phyloP scores from a whole-genome alignment of 2,888 invertebrate genomes.

The Sisyra nigra region DNA sequence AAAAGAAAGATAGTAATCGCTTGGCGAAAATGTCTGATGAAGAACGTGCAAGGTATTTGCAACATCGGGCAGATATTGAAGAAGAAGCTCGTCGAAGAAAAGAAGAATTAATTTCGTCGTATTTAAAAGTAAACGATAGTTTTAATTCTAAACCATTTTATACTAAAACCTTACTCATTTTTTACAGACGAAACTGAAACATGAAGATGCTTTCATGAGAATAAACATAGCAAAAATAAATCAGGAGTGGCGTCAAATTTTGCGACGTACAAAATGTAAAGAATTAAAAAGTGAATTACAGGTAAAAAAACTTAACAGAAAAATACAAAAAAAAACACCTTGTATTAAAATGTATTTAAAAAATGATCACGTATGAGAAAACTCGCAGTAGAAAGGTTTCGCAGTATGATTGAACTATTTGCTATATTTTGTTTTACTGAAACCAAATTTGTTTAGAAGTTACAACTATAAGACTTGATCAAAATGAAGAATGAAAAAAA shows the following conservation, averaged over 20 bases:
- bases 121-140: conserved; percentile 61
- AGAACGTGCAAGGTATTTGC: conserved; percentile 62
- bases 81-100: conserved; percentile 66
- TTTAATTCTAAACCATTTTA: conserved; percentile 1
- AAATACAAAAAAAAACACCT: too few species aligned
- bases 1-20: conserved; percentile 61
- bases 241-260: conserved; percentile 65
- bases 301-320: conserved; percentile 28
- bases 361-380: too few species aligned
- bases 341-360: too few species aligned
- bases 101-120: conserved; percentile 61
- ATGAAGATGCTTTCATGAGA: conserved; percentile 62
- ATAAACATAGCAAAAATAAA: conserved; percentile 72
- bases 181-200: conserved; percentile 62
- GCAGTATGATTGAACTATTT: too few species aligned
- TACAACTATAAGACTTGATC: too few species aligned
- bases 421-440: too few species aligned
- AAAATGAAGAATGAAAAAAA: too few species aligned
- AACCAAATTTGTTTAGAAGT: too few species aligned
- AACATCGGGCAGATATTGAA: conserved; percentile 66
- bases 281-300: conserved; percentile 53
- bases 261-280: conserved; percentile 59
- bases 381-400: too few species aligned
- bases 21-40: conserved; percentile 74
- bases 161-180: conserved; percentile 10